Conservation (phyloP, 92 coral and sea anemone genomes). For the Palythoa grandis region DNA sequence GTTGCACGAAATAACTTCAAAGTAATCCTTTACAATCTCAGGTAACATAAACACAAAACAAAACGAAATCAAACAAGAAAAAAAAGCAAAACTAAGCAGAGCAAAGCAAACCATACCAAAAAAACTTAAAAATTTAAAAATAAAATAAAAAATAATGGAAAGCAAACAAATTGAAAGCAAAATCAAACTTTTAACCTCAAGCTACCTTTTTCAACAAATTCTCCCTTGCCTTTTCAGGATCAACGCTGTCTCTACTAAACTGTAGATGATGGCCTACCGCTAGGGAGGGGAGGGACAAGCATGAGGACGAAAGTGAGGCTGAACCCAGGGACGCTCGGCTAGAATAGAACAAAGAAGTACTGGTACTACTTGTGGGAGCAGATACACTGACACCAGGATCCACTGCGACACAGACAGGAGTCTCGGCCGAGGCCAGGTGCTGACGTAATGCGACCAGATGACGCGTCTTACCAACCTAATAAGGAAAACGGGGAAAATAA, state of each 20-base stretch:
- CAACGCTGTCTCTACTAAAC: slow-evolving; percentile 60
- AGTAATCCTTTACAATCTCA: neutral
- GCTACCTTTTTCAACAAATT: slow-evolving; percentile 75
- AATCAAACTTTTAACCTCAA: slow-evolving; percentile 37
- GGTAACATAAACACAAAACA: neutral
- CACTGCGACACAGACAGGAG: slow-evolving; percentile 54
- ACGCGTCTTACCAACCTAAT: slow-evolving; percentile 91
- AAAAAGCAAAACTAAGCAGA: neutral
- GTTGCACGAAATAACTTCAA: neutral
- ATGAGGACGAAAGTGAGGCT: slow-evolving; percentile 76
- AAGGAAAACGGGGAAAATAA: neutral
- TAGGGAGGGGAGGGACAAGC: slow-evolving; percentile 80
- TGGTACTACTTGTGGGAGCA: slow-evolving; percentile 63
- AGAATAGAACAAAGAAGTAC: slow-evolving; percentile 58
- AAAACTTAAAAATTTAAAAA: neutral
- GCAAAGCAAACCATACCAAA: neutral
- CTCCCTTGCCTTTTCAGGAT: slow-evolving; percentile 75
- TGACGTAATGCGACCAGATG: slow-evolving; percentile 83
- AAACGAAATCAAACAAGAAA: neutral
- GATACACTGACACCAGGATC: slow-evolving; percentile 65
- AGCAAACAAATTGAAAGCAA: slow-evolving; percentile 44
- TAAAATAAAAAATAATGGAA: neutral
- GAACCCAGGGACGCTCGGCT: slow-evolving; percentile 70
- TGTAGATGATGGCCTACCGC: slow-evolving; percentile 82
- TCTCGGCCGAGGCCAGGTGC: slow-evolving; percentile 71